Conservation (phyloP, 2,113 vertebrate species). For the Dolichallabes microphthalmus region DNA sequence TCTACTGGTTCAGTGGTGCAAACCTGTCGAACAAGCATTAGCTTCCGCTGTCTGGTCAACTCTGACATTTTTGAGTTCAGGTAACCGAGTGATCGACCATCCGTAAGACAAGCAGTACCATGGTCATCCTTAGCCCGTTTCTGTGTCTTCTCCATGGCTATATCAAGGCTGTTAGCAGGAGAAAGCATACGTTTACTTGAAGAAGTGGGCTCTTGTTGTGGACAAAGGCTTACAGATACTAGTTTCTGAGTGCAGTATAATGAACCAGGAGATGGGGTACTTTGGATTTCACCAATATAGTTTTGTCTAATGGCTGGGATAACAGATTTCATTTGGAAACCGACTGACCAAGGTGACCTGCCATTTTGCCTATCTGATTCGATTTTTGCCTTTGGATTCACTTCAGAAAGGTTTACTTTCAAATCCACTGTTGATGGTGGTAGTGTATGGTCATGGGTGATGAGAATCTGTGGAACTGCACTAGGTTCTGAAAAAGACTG, state of each 20-base stretch:
- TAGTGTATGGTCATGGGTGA: conserved; percentile 86
- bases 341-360: conserved; percentile 63
- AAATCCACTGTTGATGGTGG: conserved; percentile 63
- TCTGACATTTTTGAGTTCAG: conserved; percentile 76
- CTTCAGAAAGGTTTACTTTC: conserved; percentile 65
- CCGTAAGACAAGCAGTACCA: conserved; percentile 81
- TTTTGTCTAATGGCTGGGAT: conserved; percentile 58
- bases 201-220: conserved; percentile 86
- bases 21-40: conserved; percentile 87
- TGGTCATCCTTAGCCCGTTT: conserved; percentile 96
- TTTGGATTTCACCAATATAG: conserved; percentile 60
- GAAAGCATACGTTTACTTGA: conserved; percentile 98
- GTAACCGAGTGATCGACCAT: conserved; percentile 73
- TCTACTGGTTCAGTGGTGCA: conserved; percentile 91
- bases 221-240: conserved; percentile 82
- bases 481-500: conserved; percentile 73
- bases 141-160: conserved; percentile 98
- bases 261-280: conserved; percentile 66
- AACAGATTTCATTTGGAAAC: conserved; percentile 57
- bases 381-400: conserved; percentile 66
- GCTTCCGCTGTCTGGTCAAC: conserved; percentile 82
- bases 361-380: conserved; percentile 72
- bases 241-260: conserved; percentile 77
- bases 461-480: conserved; percentile 87
- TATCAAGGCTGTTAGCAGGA: conserved; percentile 96